A percentile compares a stretch with the other conserved stretches of the same genome.
Evolutionary conservation across 2,797 vertebrate species (phyloP).

Genomic region (Saxicola maurus): DNA sequence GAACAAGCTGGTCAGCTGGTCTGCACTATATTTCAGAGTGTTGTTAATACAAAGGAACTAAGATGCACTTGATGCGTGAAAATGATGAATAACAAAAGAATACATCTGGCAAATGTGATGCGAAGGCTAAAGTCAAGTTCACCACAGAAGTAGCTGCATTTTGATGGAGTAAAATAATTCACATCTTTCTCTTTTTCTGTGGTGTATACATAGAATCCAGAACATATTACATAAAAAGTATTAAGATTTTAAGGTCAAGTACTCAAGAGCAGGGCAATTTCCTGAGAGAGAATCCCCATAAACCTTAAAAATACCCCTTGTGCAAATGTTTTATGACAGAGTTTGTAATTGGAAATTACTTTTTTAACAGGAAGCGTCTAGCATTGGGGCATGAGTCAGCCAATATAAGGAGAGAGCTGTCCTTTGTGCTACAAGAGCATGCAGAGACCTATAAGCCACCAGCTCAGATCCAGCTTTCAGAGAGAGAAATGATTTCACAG

Average conservation of each 20-base stretch:
- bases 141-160: not conserved
- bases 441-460: rapidly evolving
- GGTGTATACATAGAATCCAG: not conserved
- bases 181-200: not conserved
- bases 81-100: not conserved
- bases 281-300: not conserved
- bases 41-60: not conserved
- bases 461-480: not conserved
- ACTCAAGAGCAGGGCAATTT: not conserved
- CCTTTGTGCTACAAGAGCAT: not conserved
- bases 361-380: not conserved
- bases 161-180: not conserved
- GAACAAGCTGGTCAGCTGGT: not conserved
- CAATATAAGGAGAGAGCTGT: not conserved
- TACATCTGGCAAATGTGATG: not conserved
- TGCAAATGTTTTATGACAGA: not conserved
- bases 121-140: not conserved
- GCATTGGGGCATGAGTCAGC: not conserved
- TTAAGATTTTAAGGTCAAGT: not conserved
- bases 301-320: not conserved
- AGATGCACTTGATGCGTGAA: not conserved
- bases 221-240: not conserved
- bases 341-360: not conserved
- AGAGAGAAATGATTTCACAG: not conserved
- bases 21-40: not conserved